phyloP scores from a whole-genome alignment of 2,797 vertebrate species.

The Hydrophis major region DNA sequence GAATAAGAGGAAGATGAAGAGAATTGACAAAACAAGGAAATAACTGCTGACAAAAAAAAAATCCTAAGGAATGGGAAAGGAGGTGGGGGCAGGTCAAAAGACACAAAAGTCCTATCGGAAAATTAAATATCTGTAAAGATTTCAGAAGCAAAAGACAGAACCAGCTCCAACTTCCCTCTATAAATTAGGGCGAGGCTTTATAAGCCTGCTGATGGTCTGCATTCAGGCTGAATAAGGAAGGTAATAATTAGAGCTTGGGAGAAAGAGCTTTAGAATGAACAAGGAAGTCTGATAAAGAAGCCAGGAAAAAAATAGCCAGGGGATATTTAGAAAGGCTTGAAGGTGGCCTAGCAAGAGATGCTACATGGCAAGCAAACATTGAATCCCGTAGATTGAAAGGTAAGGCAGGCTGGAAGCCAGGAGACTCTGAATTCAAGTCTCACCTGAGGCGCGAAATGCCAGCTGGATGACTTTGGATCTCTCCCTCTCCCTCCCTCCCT shows the following conservation, averaged over 20 bases:
- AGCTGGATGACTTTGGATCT: background rate
- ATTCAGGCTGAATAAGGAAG: background rate
- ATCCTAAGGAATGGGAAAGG: constrained; percentile 57
- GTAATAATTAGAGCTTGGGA: constrained; percentile 45
- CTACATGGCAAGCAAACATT: constrained; percentile 16
- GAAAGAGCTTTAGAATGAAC: constrained; percentile 36
- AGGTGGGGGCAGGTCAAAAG: constrained; percentile 41
- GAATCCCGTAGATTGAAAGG: background rate
- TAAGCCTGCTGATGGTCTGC: constrained; percentile 13
- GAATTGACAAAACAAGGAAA: constrained; percentile 61
- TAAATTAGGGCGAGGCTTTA: background rate
- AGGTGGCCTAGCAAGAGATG: background rate
- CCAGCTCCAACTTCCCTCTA: constrained; percentile 20
- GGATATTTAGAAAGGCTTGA: constrained; percentile 44
- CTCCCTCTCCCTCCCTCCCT: background rate
- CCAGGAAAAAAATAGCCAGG: constrained; percentile 44
- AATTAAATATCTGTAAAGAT: constrained; percentile 41
- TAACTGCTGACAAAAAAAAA: constrained; percentile 38
- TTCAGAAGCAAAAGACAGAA: constrained; percentile 45
- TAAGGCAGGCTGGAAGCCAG: background rate
- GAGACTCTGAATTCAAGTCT: background rate
- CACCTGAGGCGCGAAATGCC: too few species aligned
- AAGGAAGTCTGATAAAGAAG: constrained; percentile 41
- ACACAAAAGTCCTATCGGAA: constrained; percentile 49
- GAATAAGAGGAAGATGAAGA: constrained; percentile 59